Evolutionary conservation across 1,140 invertebrate species (phyloP), one percentile per base, ranked within the genome.

Genomic region (Stegodyphus mimosarum): DNA sequence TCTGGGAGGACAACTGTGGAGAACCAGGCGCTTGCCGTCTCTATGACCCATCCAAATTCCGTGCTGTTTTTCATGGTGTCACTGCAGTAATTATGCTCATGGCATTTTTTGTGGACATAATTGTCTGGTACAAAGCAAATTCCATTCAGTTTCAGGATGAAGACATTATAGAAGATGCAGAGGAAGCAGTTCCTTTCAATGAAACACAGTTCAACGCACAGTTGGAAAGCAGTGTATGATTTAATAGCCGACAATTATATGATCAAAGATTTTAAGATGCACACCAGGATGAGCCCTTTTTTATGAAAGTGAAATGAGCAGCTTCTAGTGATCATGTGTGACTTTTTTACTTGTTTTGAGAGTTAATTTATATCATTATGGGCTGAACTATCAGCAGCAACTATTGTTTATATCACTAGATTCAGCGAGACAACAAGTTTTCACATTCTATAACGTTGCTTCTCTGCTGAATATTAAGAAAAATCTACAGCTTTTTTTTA

Each of bases 31-130:
- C 95, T 60, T 97, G 96, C 91, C 94, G 94, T 87, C 92, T 95
- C 15, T 98, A 97, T 91, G 95, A 97, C 91, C 93, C 94, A 50
- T 94, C 95, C 88, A 92, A 94, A 71, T 95, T 98, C 88, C 91
- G 96, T 79, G 94, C 94, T 90, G 95, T 95, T 89, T 97, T 95
- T 90, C 93, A 97, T 87, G 96, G 96, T 96, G 94, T 95, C 52
- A 96, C 95, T 1, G 94, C 94, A 66, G 92, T 93, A 63, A 93
- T 96, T n/a, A 94, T 96, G 92, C 91, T 95, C 85, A 89, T 95
- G 67, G 95, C 95, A 52, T 96, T 96, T 89, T 90, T 95, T 79
- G 94, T 96, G 88, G 95, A 97, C 89, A 88, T 95, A 75, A 91
- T 95, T 33, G 95, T 96, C 6, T 96, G 94, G 94, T 94, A 94